Percentiles rank a stretch among this genome's conserved stretches.
Evolutionary conservation across 2,113 vertebrate genomes (phyloP).

Genomic region (Opisthocomus hoazin): DNA sequence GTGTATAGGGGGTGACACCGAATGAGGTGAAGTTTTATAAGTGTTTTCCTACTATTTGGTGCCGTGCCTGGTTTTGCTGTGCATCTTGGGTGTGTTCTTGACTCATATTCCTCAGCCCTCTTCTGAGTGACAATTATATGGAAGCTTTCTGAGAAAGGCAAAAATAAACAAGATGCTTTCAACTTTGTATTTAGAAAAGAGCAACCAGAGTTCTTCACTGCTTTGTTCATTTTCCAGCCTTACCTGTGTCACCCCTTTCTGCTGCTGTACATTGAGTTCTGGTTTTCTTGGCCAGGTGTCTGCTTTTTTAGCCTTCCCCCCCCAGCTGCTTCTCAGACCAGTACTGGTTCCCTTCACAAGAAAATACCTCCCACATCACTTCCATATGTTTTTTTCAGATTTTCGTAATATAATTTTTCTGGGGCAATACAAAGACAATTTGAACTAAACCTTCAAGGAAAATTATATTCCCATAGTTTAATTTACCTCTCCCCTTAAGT

Average conservation of each 20-base stretch:
- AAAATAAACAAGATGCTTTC: neutral
- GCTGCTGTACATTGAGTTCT: neutral
- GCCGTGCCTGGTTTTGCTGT: accelerated
- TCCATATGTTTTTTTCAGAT: neutral
- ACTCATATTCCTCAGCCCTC: neutral
- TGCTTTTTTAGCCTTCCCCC: neutral
- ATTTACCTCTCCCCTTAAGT: neutral
- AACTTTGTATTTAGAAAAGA: neutral
- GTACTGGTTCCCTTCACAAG: neutral
- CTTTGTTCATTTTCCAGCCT: neutral
- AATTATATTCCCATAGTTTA: neutral
- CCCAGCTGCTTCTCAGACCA: neutral
- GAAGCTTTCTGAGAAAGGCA: neutral
- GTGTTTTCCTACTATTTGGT: neutral
- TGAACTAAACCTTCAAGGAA: neutral
- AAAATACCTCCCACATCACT: neutral
- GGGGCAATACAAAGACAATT: neutral
- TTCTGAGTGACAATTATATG: neutral
- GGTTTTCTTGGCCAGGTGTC: neutral
- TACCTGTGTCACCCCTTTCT: neutral
- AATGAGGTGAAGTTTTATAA: neutral
- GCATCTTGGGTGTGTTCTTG: neutral
- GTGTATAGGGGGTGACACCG: neutral
- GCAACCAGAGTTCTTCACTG: neutral
- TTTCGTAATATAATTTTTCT: neutral